Base-by-base conservation (phyloP, 2,797 vertebrate genomes). In the Gadopsis marmoratus region DNA sequence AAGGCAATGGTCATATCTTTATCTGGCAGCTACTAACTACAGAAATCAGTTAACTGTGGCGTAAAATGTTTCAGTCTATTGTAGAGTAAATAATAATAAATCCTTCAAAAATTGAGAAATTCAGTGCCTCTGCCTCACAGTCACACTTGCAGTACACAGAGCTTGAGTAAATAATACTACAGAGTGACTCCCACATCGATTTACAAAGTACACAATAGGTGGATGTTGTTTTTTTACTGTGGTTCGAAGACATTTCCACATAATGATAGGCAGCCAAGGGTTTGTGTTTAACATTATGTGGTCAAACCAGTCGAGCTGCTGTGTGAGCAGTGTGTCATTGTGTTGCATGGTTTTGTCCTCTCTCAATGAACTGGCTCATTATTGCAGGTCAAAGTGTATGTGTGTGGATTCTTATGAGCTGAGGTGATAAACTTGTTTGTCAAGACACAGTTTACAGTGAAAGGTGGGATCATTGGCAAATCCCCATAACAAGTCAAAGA, bases 291-390 rank as follows among this genome's bases (percentile, higher is more conserved):
- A 26, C 12, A 58, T 23, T 58, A 71, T 84, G 74, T 69, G 45
- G 79, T 85, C 37, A 29, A 89, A 92, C 90, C 82, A 81, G 90
- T 86, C 2, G 1, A 78, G 61, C 81, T 54, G 12, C 70, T 68
- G 12, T 31, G 13, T 19, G 37, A 60, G 53, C 29, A 0, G 23
- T 35, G 39, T 45, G 11, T 35, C 5, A 33, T 75, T 64, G 70
- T 60, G 33, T 39, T 75, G n/a, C 35, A 10, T 35, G 11, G 1
- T 29, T 63, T 54, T 50, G 23, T 55, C 2, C 8, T 76, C 41
- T 33, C 5, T 56, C 17, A 55, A 1, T 29, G 17, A 35, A 26
- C 4, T 62, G 21, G n/a, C 26, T 76, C 23, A 26, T 54, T 8
- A 39, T 5, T 29, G 54, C 5, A 45, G 75, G 51, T 29, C 79